Conservation (phyloP, 2,113 vertebrate species). For the Rutilus rutilus region DNA sequence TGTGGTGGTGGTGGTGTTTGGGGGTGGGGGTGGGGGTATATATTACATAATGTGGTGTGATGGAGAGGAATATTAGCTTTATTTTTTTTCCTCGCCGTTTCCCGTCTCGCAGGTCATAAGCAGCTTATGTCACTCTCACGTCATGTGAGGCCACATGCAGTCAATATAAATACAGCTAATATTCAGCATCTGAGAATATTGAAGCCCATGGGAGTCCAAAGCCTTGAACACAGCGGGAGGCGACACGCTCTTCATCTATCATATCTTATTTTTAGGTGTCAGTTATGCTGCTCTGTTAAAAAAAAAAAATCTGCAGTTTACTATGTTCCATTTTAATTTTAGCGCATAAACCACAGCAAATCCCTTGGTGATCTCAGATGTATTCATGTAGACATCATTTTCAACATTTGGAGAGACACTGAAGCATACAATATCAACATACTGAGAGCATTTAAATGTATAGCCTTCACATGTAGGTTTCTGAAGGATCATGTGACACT, state of each 20-base stretch:
- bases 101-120: constrained; percentile 35
- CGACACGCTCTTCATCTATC: constrained; percentile 20
- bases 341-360: constrained; percentile 8
- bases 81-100: not conserved
- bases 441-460: not conserved
- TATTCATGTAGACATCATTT: not conserved
- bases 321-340: constrained; percentile 10
- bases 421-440: not conserved
- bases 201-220: constrained; percentile 15
- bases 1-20: too few relatives aligned
- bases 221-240: constrained; percentile 15
- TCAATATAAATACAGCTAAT: constrained; percentile 43
- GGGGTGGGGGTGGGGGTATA: not conserved
- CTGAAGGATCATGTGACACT: too few relatives aligned
- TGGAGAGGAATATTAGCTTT: constrained; percentile 32
- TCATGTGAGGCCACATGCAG: constrained; percentile 43
- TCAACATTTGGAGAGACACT: not conserved
- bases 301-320: not conserved
- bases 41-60: constrained; percentile 36
- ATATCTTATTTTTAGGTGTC: constrained; percentile 21
- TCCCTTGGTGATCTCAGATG: not conserved
- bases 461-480: not conserved
- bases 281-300: not conserved
- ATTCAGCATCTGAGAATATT: constrained; percentile 44
- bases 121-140: constrained; percentile 46